Evolutionary conservation across 1,140 invertebrate species (phyloP), one percentile per base, ranked within the genome.

Genomic region (Diploscapter pachys): DNA sequence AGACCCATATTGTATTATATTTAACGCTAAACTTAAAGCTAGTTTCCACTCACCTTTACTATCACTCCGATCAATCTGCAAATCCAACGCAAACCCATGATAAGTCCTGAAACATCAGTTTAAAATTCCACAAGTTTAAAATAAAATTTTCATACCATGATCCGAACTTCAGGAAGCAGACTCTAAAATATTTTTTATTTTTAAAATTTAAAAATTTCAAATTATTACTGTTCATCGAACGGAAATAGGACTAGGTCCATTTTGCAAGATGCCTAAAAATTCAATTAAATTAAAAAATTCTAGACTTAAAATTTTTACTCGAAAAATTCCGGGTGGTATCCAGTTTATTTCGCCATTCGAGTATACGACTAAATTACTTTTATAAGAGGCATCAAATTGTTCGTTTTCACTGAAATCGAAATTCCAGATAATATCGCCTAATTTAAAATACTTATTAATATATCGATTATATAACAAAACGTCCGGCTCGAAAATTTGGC

Each of bases 381-480:
- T 79, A 51, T 71, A 80, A 4, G 70, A 71, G 2, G 76, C 75
- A 67, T 80, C 78, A 56, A 80, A 80, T 55, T 71, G 71, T 63
- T 80, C 95, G 88, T 98, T 94, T 85, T 95, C 95, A 89, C 95
- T 97, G 89, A 76, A 72, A 71, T 31, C 31, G 31, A 31, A 31
- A 31, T 31, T 31, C 31, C 31, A 31, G 1, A 31, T 31, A 31
- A 31, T 31, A 31, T 31, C 31, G 31, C 31, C 31, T 31, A 31
- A 31, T 31, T 31, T 1, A 31, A 31, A 31, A 31, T 31, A 63
- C 59, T 72, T 63, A 55, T 63, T 54, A 54, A 72, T 72, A 49
- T 90, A 95, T 93, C 93, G 95, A 91, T 98, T 98, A 89, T 97
- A 98, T 91, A 98, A 96, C 83, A 98, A 93, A 81, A 98, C 93